Evolutionary conservation across 2,113 vertebrate genomes (phyloP).

Genomic region (Ursus arctos): DNA sequence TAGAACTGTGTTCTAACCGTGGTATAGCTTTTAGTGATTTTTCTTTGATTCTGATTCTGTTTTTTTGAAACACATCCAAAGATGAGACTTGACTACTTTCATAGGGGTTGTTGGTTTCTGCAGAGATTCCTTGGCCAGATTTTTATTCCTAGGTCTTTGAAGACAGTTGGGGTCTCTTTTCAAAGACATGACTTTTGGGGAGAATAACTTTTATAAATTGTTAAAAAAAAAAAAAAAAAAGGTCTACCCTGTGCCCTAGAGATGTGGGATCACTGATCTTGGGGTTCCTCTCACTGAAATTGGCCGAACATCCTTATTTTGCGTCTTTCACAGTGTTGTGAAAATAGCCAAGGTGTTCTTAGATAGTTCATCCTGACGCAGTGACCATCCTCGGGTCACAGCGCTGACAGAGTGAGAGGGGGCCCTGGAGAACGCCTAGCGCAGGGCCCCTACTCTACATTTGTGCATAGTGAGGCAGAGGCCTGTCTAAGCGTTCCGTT

Average conservation of each 20-base stretch:
- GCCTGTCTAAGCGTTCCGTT: background rate
- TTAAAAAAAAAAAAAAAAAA: background rate
- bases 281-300: background rate
- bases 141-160: slow-evolving; percentile 30
- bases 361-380: background rate
- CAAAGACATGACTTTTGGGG: background rate
- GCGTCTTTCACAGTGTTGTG: background rate
- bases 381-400: background rate
- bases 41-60: background rate
- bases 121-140: background rate
- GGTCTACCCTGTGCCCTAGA: background rate
- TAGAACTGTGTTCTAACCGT: background rate
- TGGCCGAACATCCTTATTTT: background rate
- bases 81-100: background rate
- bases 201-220: background rate
- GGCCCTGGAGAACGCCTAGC: background rate
- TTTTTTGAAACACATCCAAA: slow-evolving; percentile 41
- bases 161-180: slow-evolving; percentile 8
- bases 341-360: background rate
- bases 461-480: background rate
- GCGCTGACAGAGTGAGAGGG: background rate
- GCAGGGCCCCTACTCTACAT: background rate
- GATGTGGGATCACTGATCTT: background rate
- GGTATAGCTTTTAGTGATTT: background rate
- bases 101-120: background rate